These are phyloP conservation scores for Dryocosmus kuriphilus DNA, from an alignment of 2,888 invertebrate genomes.

Conservation along the genomic window DNA sequence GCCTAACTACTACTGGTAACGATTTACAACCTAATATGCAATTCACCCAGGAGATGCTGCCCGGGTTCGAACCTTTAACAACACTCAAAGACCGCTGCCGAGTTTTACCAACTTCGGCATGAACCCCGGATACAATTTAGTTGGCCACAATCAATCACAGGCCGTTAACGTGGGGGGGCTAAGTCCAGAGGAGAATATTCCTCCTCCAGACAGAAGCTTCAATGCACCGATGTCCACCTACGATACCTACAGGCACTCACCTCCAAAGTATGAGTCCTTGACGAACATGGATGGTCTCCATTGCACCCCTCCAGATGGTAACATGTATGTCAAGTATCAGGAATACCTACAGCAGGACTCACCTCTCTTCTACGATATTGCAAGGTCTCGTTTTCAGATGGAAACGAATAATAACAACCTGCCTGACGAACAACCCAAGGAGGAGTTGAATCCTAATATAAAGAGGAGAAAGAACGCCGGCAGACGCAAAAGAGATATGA, in stretches of 20 bases:
- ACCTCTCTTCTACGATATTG: conserved; percentile 45
- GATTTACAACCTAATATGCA: conserved; percentile 70
- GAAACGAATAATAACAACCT: conserved; percentile 70
- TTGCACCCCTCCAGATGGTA: conserved; percentile 56
- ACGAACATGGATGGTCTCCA: conserved; percentile 54
- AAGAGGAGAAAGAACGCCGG: conserved; percentile 42
- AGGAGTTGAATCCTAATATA: conserved; percentile 66
- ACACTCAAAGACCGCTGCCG: conserved; percentile 80
- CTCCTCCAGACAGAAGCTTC: conserved; percentile 78
- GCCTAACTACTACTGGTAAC: conserved; percentile 89
- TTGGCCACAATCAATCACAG: conserved; percentile 79
- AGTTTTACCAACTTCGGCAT: conserved; percentile 84
- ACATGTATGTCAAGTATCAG: conserved; percentile 49
- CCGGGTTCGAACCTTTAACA: conserved; percentile 71
- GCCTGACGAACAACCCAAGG: conserved; percentile 61
- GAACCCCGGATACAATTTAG: conserved; percentile 78
- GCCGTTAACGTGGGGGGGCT: conserved; percentile 90
- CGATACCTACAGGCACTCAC: conserved; percentile 61
- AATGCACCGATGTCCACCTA: conserved; percentile 70
- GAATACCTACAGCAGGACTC: conserved; percentile 52
- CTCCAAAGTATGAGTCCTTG: conserved; percentile 67
- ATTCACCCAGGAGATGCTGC: conserved; percentile 72
- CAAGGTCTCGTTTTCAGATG: conserved; percentile 38
- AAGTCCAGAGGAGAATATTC: conserved; percentile 80
- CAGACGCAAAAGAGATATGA: too few relatives aligned